phyloP scores from a whole-genome alignment of 1,140 invertebrate species.

The Leptestheria dahalacensis region DNA sequence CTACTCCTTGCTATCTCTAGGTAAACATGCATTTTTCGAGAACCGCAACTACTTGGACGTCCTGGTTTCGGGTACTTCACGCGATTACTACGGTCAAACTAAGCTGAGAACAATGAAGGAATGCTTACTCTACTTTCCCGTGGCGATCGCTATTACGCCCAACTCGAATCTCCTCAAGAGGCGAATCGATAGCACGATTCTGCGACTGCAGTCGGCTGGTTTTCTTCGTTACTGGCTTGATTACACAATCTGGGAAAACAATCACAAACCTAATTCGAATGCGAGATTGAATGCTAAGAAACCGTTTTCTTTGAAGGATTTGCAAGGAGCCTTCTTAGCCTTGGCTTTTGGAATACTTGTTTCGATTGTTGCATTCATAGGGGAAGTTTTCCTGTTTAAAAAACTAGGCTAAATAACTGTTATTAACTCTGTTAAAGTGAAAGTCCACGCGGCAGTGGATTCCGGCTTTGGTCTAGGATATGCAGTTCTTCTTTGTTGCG shows the following conservation, averaged over 20 bases:
- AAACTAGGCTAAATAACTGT: too few species aligned
- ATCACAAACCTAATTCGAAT: not conserved
- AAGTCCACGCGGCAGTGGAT: too few species aligned
- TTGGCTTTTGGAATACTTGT: not conserved
- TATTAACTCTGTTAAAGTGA: too few species aligned
- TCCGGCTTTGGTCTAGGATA: too few species aligned
- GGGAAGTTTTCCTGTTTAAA: not conserved
- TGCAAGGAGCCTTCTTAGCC: not conserved
- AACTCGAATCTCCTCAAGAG: not conserved
- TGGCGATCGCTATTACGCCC: not conserved
- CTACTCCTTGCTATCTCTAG: not conserved
- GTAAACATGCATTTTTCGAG: constrained; percentile 19
- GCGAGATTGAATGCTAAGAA: not conserved
- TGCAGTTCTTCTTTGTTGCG: too few species aligned
- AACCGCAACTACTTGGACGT: constrained; percentile 18
- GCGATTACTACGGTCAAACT: constrained; percentile 17
- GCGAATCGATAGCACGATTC: not conserved
- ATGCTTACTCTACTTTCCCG: constrained; percentile 19
- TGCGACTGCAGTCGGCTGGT: not conserved
- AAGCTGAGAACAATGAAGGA: constrained; percentile 20
- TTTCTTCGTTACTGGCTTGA: constrained; percentile 1
- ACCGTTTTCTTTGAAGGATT: not conserved
- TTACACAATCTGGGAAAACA: not conserved
- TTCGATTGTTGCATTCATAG: not conserved
- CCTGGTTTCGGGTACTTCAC: constrained; percentile 17